Conservation (phyloP, 2,113 vertebrate genomes). For the Deroptyus accipitrinus region DNA sequence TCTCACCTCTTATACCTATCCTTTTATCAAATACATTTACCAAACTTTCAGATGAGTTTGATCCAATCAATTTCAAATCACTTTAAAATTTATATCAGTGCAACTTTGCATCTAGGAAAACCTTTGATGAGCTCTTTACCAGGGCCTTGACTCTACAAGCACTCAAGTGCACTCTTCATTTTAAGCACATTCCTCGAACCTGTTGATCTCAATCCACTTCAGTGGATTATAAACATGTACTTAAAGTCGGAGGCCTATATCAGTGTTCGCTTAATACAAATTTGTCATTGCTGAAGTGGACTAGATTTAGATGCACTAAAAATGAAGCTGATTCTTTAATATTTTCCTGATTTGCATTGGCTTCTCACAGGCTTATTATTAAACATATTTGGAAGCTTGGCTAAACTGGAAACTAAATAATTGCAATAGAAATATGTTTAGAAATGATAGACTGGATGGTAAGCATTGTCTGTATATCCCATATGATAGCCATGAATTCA, state of each 20-base stretch:
- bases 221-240: constrained; percentile 59
- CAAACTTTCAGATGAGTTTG: constrained; percentile 22
- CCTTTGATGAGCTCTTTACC: constrained; percentile 45
- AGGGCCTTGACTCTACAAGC: constrained; percentile 23
- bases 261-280: constrained; percentile 40
- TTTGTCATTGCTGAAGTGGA: constrained; percentile 47
- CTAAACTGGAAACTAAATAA: background rate
- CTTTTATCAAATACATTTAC: constrained; percentile 1
- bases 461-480: background rate
- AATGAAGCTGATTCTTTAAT: constrained; percentile 19
- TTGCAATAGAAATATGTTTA: background rate
- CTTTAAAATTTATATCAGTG: constrained; percentile 35
- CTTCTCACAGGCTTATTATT: background rate
- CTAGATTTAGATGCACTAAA: constrained; percentile 54
- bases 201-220: constrained; percentile 60
- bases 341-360: constrained; percentile 17
- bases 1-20: background rate
- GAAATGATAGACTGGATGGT: background rate
- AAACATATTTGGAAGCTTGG: background rate
- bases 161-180: constrained; percentile 54
- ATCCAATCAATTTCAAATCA: constrained; percentile 39
- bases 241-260: constrained; percentile 32
- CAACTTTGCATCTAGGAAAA: constrained; percentile 50
- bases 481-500: background rate
- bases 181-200: constrained; percentile 56